These are phyloP conservation scores for Chrosomus eos DNA, from an alignment of 2,797 vertebrate species.

Conservation along the genomic window DNA sequence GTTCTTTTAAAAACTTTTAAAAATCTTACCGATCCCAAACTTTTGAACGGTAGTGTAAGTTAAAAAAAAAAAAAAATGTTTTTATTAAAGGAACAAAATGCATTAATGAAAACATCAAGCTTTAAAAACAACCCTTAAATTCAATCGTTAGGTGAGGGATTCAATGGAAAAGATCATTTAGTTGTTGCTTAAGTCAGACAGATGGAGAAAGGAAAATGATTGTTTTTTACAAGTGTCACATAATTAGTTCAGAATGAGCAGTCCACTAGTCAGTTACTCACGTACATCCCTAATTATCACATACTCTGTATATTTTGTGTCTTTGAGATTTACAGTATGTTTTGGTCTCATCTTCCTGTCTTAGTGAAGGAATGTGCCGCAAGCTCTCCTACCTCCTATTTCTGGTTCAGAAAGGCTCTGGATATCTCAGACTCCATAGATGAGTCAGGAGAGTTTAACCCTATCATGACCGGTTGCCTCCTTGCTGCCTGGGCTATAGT, in stretches of 20 bases:
- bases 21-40: background rate
- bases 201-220: background rate
- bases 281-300: background rate
- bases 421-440: slow-evolving; percentile 82
- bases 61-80: background rate
- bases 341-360: slow-evolving; percentile 30
- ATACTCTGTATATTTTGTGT: background rate
- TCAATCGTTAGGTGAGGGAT: background rate
- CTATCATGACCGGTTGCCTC: slow-evolving; percentile 81
- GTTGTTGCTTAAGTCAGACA: background rate
- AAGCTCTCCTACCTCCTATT: slow-evolving; percentile 83
- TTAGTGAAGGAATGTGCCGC: slow-evolving; percentile 77
- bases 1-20: background rate
- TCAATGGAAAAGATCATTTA: background rate
- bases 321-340: background rate
- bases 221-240: background rate
- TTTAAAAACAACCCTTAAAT: background rate
- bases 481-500: slow-evolving; percentile 83
- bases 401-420: slow-evolving; percentile 86
- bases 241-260: background rate
- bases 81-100: too few relatives aligned
- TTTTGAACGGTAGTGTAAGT: background rate
- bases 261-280: background rate
- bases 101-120: background rate
- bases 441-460: slow-evolving; percentile 76